Conservation (phyloP, 2,888 invertebrate species). For the Acronicta alni region DNA sequence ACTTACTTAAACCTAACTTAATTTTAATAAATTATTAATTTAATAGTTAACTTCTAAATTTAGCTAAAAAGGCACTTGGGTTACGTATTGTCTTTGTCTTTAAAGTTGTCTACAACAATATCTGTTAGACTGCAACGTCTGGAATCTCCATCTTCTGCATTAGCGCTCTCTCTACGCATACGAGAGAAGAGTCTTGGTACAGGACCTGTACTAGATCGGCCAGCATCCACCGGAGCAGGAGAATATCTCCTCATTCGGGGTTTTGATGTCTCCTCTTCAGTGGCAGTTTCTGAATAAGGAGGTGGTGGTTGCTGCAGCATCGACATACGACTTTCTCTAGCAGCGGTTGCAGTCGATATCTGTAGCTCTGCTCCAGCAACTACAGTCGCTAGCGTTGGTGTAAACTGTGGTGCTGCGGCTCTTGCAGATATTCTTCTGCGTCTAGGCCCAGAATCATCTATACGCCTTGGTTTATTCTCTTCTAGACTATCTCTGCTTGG, state of each 20-base stretch:
- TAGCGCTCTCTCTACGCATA: constrained; percentile 78
- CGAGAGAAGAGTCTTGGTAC: constrained; percentile 83
- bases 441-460: constrained; percentile 68
- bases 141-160: constrained; percentile 73
- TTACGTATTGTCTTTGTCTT: constrained; percentile 82
- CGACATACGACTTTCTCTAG: constrained; percentile 83
- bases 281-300: constrained; percentile 76
- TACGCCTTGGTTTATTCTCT: constrained; percentile 58
- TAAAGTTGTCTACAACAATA: constrained; percentile 85
- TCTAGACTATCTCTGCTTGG: constrained; percentile 69
- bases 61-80: constrained; percentile 71
- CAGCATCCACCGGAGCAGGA: constrained; percentile 78
- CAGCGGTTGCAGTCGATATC: constrained; percentile 78
- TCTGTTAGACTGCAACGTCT: constrained; percentile 85
- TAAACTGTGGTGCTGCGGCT: constrained; percentile 80
- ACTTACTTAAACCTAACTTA: constrained; percentile 51
- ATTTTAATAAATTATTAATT: constrained; percentile 61
- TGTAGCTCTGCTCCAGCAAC: constrained; percentile 83
- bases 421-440: constrained; percentile 82
- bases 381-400: constrained; percentile 83
- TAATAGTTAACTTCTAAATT: constrained; percentile 71
- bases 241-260: constrained; percentile 81
- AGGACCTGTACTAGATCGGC: constrained; percentile 76
- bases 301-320: constrained; percentile 85
- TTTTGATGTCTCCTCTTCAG: constrained; percentile 69